Percentiles rank a stretch among this genome's conserved stretches.
These are phyloP conservation scores for Semibalanus balanoides DNA, from an alignment of 1,140 invertebrate genomes.

Conservation along the genomic window DNA sequence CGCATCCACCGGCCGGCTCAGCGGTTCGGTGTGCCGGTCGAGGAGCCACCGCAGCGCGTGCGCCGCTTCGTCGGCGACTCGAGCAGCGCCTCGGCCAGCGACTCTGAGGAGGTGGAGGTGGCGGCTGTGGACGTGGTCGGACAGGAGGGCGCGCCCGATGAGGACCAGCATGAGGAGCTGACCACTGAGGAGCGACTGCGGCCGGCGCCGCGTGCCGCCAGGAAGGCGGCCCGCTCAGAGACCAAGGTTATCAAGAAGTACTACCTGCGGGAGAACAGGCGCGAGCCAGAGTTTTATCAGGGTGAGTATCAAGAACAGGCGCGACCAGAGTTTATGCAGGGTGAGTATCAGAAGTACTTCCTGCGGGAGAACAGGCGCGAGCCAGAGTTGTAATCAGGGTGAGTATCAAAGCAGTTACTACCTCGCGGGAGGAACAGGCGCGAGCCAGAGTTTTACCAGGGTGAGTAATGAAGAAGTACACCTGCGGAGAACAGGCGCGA, in stretches of 20 bases:
- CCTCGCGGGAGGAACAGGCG: too few relatives aligned
- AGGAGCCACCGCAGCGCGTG: neutral
- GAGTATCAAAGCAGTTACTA: too few relatives aligned
- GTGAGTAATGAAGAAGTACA: too few relatives aligned
- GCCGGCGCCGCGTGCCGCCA: too few relatives aligned
- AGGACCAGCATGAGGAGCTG: neutral
- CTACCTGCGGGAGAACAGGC: neutral
- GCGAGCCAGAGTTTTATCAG: neutral
- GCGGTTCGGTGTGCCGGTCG: conserved; percentile 21
- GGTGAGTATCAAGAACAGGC: too few relatives aligned
- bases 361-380: neutral
- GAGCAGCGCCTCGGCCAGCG: neutral
- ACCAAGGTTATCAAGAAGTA: neutral
- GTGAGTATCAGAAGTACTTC: neutral
- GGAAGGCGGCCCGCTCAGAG: neutral
- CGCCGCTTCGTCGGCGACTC: neutral
- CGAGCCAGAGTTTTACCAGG: neutral
- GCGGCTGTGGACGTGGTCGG: too few relatives aligned
- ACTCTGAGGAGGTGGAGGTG: too few relatives aligned
- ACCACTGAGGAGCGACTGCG: too few relatives aligned
- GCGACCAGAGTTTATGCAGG: too few relatives aligned
- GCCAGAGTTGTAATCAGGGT: too few relatives aligned
- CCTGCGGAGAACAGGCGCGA: too few relatives aligned
- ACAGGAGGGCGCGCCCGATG: too few relatives aligned
- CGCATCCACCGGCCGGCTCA: conserved; percentile 34